Conservation (phyloP, 2,797 vertebrate genomes). For the Enteromius radiatus region DNA sequence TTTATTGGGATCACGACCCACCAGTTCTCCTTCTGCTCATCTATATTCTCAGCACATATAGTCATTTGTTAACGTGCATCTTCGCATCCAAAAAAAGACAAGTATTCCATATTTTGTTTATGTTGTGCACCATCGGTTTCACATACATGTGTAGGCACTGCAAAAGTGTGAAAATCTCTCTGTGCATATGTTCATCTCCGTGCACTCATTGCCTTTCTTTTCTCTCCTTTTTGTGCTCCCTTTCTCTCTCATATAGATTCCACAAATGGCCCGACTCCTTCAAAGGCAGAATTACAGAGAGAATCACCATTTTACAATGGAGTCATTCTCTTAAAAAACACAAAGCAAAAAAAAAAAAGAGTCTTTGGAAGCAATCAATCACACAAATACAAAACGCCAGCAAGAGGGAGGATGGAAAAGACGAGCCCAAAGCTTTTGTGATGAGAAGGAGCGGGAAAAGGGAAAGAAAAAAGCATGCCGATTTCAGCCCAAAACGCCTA, state of each 20-base stretch:
- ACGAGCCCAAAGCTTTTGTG: slow-evolving; percentile 60
- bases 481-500: slow-evolving; percentile 57
- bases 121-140: slow-evolving; percentile 16
- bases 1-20: slow-evolving; percentile 6
- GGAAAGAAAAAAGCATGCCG: slow-evolving; percentile 42
- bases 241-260: slow-evolving; percentile 42
- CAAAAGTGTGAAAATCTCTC: slow-evolving; percentile 44
- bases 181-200: slow-evolving; percentile 31
- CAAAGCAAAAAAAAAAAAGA: slow-evolving; percentile 63
- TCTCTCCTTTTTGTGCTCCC: background rate
- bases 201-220: background rate
- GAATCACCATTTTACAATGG: slow-evolving; percentile 60
- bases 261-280: slow-evolving; percentile 42
- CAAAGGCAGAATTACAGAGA: slow-evolving; percentile 51
- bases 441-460: slow-evolving; percentile 41
- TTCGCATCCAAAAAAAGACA: background rate
- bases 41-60: slow-evolving; percentile 6
- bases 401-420: slow-evolving; percentile 51
- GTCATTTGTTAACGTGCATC: background rate
- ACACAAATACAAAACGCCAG: slow-evolving; percentile 60
- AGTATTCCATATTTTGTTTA: slow-evolving; percentile 36
- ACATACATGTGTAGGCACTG: slow-evolving; percentile 42
- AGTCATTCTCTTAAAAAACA: slow-evolving; percentile 62
- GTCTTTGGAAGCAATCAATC: slow-evolving; percentile 65
- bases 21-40: background rate